Evolutionary conservation across 2,888 invertebrate genomes (phyloP).

Genomic region (Hyppa rectilinea): DNA sequence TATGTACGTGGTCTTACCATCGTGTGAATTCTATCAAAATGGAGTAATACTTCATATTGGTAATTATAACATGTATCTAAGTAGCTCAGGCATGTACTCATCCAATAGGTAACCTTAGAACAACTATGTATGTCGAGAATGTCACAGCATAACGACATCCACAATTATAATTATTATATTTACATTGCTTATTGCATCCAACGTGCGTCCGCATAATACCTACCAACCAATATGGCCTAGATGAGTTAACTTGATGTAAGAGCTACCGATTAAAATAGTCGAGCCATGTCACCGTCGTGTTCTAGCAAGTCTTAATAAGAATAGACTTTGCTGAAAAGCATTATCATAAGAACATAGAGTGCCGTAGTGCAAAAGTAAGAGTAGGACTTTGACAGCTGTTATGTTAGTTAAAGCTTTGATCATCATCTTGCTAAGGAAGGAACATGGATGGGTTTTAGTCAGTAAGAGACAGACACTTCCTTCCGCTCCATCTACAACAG

Average conservation of each 20-base stretch:
- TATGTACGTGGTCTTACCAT: too few relatives aligned
- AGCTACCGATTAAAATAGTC: not conserved
- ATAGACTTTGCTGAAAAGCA: not conserved
- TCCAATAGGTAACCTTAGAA: not conserved
- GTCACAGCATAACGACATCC: slow-evolving; percentile 18
- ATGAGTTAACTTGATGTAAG: slow-evolving; percentile 7
- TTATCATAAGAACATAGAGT: not conserved
- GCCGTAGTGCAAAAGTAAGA: not conserved
- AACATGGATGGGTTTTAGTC: too few relatives aligned
- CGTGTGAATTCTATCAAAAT: not conserved
- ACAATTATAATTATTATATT: slow-evolving; percentile 42
- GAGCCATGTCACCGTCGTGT: not conserved
- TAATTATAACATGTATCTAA: not conserved
- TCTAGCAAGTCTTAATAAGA: not conserved
- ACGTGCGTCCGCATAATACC: slow-evolving; percentile 36
- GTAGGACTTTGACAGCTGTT: not conserved
- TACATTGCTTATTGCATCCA: slow-evolving; percentile 32
- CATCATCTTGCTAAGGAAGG: too few relatives aligned
- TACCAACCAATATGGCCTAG: slow-evolving; percentile 6
- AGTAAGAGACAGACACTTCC: too few relatives aligned
- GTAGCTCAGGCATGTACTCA: not conserved
- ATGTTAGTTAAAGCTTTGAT: not conserved
- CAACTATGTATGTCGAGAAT: slow-evolving; percentile 36
- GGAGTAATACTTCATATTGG: not conserved
- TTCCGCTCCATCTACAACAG: too few relatives aligned